Percentiles rank a stretch among this genome's conserved stretches.
phyloP scores from a whole-genome alignment of 2,113 vertebrate species.

The Gallinago media region DNA sequence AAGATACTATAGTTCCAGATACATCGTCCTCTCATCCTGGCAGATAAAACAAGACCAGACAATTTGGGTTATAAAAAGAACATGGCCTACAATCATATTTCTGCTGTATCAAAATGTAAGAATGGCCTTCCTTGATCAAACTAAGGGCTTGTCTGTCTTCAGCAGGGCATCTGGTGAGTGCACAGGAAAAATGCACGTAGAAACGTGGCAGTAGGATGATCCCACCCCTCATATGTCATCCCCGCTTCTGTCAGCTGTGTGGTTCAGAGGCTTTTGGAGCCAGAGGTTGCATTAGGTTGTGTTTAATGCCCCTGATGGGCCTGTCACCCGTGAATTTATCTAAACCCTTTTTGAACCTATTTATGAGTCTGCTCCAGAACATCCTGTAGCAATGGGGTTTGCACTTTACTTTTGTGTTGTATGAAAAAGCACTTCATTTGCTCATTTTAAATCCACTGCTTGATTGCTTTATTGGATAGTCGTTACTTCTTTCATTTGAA shows the following conservation, averaged over 20 bases:
- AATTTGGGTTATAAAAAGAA: background rate
- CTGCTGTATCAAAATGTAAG: background rate
- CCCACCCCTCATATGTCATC: background rate
- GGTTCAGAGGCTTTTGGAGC: background rate
- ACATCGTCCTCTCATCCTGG: background rate
- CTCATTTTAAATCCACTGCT: background rate
- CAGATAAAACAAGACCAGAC: background rate
- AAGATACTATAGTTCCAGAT: background rate
- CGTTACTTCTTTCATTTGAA: background rate
- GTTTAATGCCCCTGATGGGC: constrained; percentile 9
- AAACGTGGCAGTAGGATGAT: background rate
- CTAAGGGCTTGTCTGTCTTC: background rate
- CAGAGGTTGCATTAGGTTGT: constrained; percentile 22
- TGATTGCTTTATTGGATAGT: constrained; percentile 16
- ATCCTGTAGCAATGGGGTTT: background rate
- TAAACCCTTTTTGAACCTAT: constrained; percentile 26
- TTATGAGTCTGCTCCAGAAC: background rate
- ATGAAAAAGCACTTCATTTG: background rate
- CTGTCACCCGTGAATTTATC: constrained; percentile 15
- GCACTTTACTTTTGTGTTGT: background rate
- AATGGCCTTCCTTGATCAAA: background rate
- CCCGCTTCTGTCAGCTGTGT: background rate
- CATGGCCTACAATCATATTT: background rate
- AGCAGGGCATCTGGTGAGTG: background rate
- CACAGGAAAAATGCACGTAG: background rate